Evolutionary conservation across 1,140 invertebrate genomes (phyloP).

Genomic region (Stenopsyche tienmushanensis): DNA sequence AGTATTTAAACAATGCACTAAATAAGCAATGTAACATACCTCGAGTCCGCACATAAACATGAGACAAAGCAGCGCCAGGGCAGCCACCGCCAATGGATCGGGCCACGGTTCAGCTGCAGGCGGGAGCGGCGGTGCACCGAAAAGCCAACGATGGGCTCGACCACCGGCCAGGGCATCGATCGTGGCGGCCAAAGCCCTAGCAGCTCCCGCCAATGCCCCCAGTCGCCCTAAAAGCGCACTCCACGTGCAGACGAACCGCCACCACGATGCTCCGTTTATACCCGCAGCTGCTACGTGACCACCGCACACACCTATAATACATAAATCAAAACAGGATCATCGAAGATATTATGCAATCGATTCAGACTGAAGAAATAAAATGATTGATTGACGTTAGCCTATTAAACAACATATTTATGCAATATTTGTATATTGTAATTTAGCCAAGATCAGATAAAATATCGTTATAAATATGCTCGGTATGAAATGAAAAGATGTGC

Average conservation of each 20-base stretch:
- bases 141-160: conserved; percentile 58
- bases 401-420: no score
- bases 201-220: conserved; percentile 63
- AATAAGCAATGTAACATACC: conserved; percentile 48
- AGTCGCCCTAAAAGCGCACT: conserved; percentile 61
- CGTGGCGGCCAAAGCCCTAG: conserved; percentile 63
- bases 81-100: conserved; percentile 67
- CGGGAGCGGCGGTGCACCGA: conserved; percentile 56
- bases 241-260: conserved; percentile 62
- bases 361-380: no score
- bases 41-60: conserved; percentile 71
- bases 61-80: conserved; percentile 63
- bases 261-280: conserved; percentile 46
- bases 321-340: background rate
- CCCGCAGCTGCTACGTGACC: background rate
- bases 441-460: no score
- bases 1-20: background rate
- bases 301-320: conserved; percentile 8
- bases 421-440: no score
- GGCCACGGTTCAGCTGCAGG: conserved; percentile 65
- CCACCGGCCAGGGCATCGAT: conserved; percentile 66
- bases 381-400: no score
- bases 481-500: no score
- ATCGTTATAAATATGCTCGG: no score
- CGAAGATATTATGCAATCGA: background rate